A percentile compares a stretch with the other conserved stretches of the same genome.
Conservation (phyloP, 2,113 vertebrate genomes). For the Mungos mungo region DNA sequence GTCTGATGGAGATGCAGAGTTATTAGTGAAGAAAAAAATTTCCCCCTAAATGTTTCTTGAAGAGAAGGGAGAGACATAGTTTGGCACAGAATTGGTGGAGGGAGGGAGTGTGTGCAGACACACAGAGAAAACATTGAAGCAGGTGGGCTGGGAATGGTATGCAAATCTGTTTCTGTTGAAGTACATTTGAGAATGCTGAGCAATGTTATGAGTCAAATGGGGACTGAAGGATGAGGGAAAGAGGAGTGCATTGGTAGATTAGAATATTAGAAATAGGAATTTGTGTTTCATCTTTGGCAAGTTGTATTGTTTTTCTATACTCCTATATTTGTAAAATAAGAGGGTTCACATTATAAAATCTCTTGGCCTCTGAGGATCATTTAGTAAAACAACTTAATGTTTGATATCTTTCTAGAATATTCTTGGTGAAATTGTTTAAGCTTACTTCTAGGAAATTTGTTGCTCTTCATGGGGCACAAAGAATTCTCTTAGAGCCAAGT, state of each 20-base stretch:
- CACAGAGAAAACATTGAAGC: not conserved
- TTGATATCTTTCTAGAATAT: constrained; percentile 33
- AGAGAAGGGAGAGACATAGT: not conserved
- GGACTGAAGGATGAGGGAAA: not conserved
- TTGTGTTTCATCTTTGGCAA: not conserved
- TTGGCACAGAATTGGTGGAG: not conserved
- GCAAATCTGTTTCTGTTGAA: not conserved
- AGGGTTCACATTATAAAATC: not conserved
- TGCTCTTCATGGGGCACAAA: not conserved
- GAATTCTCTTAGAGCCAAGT: not conserved
- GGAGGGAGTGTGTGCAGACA: not conserved
- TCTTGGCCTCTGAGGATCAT: not conserved
- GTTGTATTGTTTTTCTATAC: not conserved
- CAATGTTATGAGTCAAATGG: not conserved
- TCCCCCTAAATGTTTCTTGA: not conserved
- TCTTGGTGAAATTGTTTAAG: not conserved
- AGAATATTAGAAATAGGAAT: not conserved
- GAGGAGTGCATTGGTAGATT: not conserved
- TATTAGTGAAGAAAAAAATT: not conserved
- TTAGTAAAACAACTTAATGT: not conserved
- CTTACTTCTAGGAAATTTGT: not conserved
- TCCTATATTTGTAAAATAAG: constrained; percentile 17
- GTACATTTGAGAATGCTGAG: not conserved
- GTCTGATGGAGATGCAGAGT: not conserved
- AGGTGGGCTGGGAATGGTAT: not conserved